Conservation (phyloP, 1,140 invertebrate genomes). For the Ostrea edulis region DNA sequence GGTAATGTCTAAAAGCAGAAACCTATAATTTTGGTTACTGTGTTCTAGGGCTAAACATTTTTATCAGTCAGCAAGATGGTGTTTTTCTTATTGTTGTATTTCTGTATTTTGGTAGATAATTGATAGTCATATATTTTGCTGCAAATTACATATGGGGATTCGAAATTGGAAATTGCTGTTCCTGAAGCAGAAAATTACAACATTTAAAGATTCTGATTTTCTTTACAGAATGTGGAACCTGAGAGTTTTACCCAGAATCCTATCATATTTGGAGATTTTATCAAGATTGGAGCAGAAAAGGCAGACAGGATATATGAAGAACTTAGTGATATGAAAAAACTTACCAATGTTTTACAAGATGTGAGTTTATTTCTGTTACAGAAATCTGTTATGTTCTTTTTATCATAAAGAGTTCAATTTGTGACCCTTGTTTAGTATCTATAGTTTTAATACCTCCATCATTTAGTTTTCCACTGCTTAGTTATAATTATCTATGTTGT, state of each 20-base stretch:
- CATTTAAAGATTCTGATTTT: not conserved
- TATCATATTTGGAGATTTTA: conserved; percentile 80
- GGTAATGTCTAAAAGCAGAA: conserved; percentile 56
- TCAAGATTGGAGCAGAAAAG: conserved; percentile 76
- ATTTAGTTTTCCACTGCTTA: no score
- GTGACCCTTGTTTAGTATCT: no score
- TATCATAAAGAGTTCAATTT: no score
- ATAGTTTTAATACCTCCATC: no score
- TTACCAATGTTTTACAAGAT: conserved; percentile 75
- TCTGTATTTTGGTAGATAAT: no score
- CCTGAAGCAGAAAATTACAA: not conserved
- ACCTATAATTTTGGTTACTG: no score
- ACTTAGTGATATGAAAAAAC: conserved; percentile 75
- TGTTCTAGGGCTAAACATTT: no score
- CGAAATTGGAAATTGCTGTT: not conserved
- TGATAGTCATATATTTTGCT: no score
- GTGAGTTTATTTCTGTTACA: conserved; percentile 65
- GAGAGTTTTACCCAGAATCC: conserved; percentile 76
- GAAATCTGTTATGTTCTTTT: no score
- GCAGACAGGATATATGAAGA: conserved; percentile 79
- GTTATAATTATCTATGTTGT: not conserved
- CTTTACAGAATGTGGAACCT: conserved; percentile 73
- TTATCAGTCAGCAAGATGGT: no score
- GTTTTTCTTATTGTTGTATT: no score
- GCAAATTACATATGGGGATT: no score